phyloP scores from a whole-genome alignment of 2,113 vertebrate genomes.

The Brachypodius melanocephalos region DNA sequence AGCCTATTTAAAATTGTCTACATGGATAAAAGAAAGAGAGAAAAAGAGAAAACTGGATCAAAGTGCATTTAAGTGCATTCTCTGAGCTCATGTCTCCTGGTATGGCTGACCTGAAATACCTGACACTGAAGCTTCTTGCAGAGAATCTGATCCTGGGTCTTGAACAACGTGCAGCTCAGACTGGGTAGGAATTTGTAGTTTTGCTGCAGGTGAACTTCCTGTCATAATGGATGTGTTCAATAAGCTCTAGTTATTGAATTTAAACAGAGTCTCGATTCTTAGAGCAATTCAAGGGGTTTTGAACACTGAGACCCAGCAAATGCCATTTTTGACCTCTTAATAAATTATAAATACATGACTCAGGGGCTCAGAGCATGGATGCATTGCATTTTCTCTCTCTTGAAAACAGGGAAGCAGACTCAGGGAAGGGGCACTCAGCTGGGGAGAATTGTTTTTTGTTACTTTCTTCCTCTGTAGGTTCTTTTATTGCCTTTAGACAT shows the following conservation, averaged over 20 bases:
- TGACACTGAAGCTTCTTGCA: not conserved
- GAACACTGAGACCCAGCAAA: not conserved
- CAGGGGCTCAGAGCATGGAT: not conserved
- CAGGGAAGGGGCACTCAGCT: accelerated
- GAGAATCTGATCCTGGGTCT: not conserved
- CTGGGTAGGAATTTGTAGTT: not conserved
- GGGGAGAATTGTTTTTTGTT: not conserved
- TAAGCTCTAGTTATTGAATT: conserved; percentile 31
- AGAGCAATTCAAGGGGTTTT: not conserved
- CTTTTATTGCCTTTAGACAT: conserved; percentile 35
- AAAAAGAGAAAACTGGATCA: not conserved
- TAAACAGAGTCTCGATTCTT: not conserved
- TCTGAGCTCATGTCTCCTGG: not conserved
- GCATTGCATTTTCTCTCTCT: not conserved
- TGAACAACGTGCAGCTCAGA: not conserved
- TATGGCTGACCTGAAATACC: not conserved
- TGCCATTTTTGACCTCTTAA: conserved; percentile 30
- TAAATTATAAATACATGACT: conserved; percentile 36
- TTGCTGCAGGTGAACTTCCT: conserved; percentile 5
- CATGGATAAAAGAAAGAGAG: not conserved
- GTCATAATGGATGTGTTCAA: conserved; percentile 43
- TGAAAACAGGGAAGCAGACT: not conserved
- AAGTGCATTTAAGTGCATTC: not conserved
- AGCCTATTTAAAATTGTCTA: not conserved
- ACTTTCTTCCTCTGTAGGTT: conserved; percentile 12